Percentiles rank a stretch among this genome's conserved stretches.
phyloP scores from a whole-genome alignment of 1,140 invertebrate species.

The Leptinotarsa defecta region DNA sequence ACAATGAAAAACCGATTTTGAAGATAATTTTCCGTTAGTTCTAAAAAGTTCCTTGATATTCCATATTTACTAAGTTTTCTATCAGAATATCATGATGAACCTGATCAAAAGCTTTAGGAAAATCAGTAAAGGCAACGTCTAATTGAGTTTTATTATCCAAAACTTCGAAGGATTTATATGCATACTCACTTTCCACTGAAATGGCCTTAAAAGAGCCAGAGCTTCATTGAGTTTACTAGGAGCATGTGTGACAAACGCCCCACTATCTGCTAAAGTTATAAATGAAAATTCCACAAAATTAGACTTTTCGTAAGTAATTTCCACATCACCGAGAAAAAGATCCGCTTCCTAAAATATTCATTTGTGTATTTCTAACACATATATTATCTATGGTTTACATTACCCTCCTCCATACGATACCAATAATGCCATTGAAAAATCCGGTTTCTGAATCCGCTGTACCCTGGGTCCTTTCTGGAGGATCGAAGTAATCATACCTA shows the following conservation, averaged over 20 bases:
- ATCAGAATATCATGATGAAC: too few relatives aligned
- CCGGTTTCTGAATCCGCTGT: constrained; percentile 65
- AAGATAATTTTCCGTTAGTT: too few relatives aligned
- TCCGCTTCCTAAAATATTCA: constrained; percentile 64
- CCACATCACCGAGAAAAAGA: constrained; percentile 71
- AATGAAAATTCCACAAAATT: constrained; percentile 73
- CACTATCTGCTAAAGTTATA: constrained; percentile 71
- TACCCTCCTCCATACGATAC: constrained; percentile 68
- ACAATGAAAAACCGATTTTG: too few relatives aligned
- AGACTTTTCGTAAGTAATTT: constrained; percentile 68
- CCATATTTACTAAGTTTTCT: too few relatives aligned
- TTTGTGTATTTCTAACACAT: neutral
- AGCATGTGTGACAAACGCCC: constrained; percentile 72
- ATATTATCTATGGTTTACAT: constrained; percentile 30
- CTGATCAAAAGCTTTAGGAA: too few relatives aligned
- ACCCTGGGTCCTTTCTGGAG: constrained; percentile 70
- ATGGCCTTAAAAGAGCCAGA: constrained; percentile 69
- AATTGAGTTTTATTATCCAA: too few relatives aligned
- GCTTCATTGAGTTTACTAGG: constrained; percentile 71
- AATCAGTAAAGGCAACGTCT: too few relatives aligned
- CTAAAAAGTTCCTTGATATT: too few relatives aligned
- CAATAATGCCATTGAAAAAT: constrained; percentile 70
- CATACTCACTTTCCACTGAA: constrained; percentile 64
- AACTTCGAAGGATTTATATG: too few relatives aligned
- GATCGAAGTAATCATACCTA: constrained; percentile 69